Base-by-base conservation (phyloP, 2,888 invertebrate genomes). In the Escarpia spicata region DNA sequence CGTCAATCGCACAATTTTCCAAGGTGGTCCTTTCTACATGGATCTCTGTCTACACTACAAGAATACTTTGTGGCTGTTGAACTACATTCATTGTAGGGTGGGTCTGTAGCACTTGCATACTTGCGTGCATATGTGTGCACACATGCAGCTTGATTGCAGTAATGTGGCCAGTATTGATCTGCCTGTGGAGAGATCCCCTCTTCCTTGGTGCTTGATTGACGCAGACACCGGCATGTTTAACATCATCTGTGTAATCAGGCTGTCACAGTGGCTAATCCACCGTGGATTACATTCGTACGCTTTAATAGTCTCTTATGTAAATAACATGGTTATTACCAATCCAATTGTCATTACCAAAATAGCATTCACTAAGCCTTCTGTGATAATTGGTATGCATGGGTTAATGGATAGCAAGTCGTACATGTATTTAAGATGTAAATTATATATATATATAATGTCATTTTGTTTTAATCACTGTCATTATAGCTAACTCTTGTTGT, bases 251-350 rank as follows among this genome's bases (percentile, higher is more conserved):
- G 75, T 75, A 75, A 75, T 75, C 75, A 75, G 26, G 75, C 26
- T 75, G 75, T 75, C 75, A 26, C 19, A 75, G 75, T 75, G n/a
- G n/a, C 75, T 26, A 75, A 75, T 75, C 26, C 75, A 4, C 26
- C 75, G 2, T 26, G 75, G 19, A 19, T 75, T 75, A 75, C 75
- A 26, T 26, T 15, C n/a, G 75, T n/a, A 75, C 75, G n/a, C 19
- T 75, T 75, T 75, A n/a, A 75, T 75, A 75, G 75, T 75, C 75
- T 75, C 75, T 26, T 75, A 75, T 75, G 75, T 75, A 75, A 75
- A 75, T 75, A 75, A 75, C 75, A 75, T 75, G 75, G 75, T n/a
- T 75, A 75, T 75, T 6, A n/a, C 75, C 75, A 26, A 75, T 75
- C 26, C n/a, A 75, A 75, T n/a, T 26, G 75, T 75, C 75, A 26